Base-by-base conservation (phyloP, 2,888 invertebrate species). In the Tinea trinotella region DNA sequence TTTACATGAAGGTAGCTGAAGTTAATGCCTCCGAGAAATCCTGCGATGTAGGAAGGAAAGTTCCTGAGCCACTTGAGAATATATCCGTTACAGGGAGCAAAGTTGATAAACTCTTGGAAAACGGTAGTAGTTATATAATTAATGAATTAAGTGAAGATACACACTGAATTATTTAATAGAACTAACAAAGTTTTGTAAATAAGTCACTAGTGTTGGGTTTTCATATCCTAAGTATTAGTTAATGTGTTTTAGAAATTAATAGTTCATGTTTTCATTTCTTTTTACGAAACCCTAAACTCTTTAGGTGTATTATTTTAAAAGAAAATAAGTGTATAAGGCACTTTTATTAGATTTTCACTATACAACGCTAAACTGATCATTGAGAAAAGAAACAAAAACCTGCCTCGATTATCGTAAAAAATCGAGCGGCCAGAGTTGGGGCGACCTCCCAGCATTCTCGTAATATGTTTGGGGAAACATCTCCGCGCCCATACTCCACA, bases 391-490 rank as follows among this genome's bases (percentile, higher is more conserved):
- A 46, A 46, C 18, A 46, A 46, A 46, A 46, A 46, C 46, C 40
- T 13, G 15, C 40, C 46, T 46, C 17, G 46, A 46, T 46, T 46
- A 17, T 46, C 46, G 17, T 46, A 74, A 78, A 71, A 79, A 76
- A 74, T 69, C 72, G 67, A 66, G 63, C 62, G 65, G 66, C 66
- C 68, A 65, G 68, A 68, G 66, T 70, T 63, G 52, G 12, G 30
- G 63, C 70, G 67, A 71, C 72, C 70, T 70, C 62, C 69, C 70
- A 66, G 71, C 74, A 75, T 77, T 71, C 74, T 68, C 68, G 69
- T 77, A 77, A 53, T 53, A 53, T 53, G 53, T 53, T 53, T 53
- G 53, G 36, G 53, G 53, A 40, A 53, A 22, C 12, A 40, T 40
- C 40, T 35, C 24, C 50, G 15, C 50, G 24, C 52, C 15, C 53